Base-by-base conservation (phyloP, 30 jellyfish, hydroid and myxozoan genomes). In the Hydractinia symbiolongicarpus region DNA sequence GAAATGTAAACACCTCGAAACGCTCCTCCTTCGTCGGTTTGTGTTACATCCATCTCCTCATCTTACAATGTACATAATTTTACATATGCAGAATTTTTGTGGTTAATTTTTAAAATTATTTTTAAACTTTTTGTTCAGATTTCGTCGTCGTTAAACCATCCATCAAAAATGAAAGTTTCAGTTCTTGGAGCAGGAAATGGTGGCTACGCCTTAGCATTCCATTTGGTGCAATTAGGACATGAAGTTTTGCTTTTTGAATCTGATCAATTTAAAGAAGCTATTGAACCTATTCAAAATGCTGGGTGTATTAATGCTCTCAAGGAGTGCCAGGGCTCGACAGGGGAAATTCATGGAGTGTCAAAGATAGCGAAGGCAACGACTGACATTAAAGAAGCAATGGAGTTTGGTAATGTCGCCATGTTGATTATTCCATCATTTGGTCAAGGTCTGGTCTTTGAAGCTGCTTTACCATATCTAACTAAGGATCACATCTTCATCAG, bases 391-490 rank as follows among this genome's bases (percentile, higher is more conserved):
- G 17, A 58, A 58, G 69, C 69, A 58, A 17, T 58, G 17, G 17
- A 58, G 19, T 58, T 58, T 17, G 19, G 69, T 58, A 17, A 58
- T 11, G 69, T 58, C 19, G 15, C 19, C 16, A 58, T 58, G 17
- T 17, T 58, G 19, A 17, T 58, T 17, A 17, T 58, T 58, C 69
- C 69, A 58, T 13, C 69, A 17, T 58, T 11, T 17, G 69, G 69
- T 11, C 69, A 58, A 58, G 69, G 15, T 17, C 15, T 11, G 15
- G 19, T 58, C 69, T 58, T 58, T 17, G 17, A 58, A 58, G 69
- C 69, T 58, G 69, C 69, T 17, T 17, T 58, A 58, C 69, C 69
- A 11, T 58, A 58, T 17, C 69, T 58, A 17, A 58, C 69, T 58
- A 13, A 13, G 19, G 19, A 58, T 58, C 69, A 58, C 19, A 58